Evolutionary conservation across 2,888 invertebrate genomes (phyloP), one percentile per base, ranked within the genome.

Genomic region (Pachliopta kotzebuea): DNA sequence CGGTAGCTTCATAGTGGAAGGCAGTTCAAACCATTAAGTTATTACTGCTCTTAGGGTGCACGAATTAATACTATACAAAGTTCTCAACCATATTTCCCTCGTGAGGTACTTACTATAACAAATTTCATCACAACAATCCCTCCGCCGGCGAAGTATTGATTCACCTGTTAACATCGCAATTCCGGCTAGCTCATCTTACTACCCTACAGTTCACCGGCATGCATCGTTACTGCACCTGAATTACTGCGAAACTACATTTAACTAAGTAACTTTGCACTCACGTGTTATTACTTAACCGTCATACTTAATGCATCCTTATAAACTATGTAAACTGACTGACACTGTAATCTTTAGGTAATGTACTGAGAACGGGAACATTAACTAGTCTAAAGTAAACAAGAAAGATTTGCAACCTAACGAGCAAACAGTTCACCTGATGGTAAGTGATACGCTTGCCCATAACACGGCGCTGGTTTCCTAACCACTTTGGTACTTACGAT

Each of bases 141-240:
- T 67, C 58, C 76, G 76, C 75, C 72, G 67, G 64, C 69, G 71
- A 75, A 74, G 76, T 75, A 81, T 82, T 77, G 78, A 83, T 83
- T 79, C 74, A 80, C 78, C 78, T 83, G 81, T 80, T 80, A 83
- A 72, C 77, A 74, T 76, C 74, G 74, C 71, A 76, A 75, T 72
- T 76, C 70, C 67, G 64, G 52, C 56, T 63, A 66, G 65, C 49
- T 49, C 67, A 71, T 61, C n/a, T n/a, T n/a, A 70, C 66, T 66
- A 64, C 57, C 60, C 52, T 58, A 55, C 69, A 73, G 68, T 75
- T 74, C 64, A 67, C 53, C 31, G 65, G 50, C 49, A 66, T 67
- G 58, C 72, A 69, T 69, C 65, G 67, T 67, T 68, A 60, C 52
- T 67, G 57, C 62, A 64, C 60, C 66, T 68, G 64, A 4, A 62